Conservation (phyloP, 2,113 vertebrate species). For the Haplochromis vanheusdeni region DNA sequence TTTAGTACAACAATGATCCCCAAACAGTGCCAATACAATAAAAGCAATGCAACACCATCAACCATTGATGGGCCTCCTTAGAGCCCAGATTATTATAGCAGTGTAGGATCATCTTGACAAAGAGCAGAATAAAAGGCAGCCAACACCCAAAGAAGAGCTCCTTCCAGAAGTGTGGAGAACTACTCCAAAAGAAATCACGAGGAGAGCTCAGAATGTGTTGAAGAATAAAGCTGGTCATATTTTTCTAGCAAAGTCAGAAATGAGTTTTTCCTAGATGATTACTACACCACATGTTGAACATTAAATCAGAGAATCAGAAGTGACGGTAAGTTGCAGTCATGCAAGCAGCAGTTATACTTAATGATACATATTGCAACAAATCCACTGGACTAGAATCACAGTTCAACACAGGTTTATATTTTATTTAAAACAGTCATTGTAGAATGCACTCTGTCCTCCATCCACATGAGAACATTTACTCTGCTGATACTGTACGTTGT, state of each 20-base stretch:
- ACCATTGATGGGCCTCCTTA: not conserved
- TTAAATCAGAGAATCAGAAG: not conserved
- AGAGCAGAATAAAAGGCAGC: not conserved
- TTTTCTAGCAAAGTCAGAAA: not conserved
- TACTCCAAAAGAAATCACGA: not conserved
- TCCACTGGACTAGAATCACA: not conserved
- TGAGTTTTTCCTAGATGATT: not conserved
- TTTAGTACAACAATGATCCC: not conserved
- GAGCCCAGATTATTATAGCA: not conserved
- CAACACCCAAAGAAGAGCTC: not conserved
- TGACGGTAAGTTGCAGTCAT: not conserved
- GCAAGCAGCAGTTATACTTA: not conserved
- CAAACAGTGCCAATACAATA: not conserved
- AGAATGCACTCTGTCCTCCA: slow-evolving; percentile 56
- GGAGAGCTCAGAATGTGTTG: not conserved
- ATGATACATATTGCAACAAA: not conserved
- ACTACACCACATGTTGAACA: not conserved
- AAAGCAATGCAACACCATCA: not conserved
- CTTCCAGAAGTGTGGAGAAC: not conserved
- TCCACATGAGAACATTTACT: slow-evolving; percentile 25
- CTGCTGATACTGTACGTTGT: not conserved
- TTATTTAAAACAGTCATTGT: slow-evolving; percentile 66
- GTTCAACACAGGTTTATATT: slow-evolving; percentile 51
- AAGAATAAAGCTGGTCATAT: not conserved
- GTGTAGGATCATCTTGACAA: not conserved